Evolutionary conservation across 1,140 invertebrate species (phyloP), one percentile per base, ranked within the genome.

Genomic region (Tetranychus urticae): DNA sequence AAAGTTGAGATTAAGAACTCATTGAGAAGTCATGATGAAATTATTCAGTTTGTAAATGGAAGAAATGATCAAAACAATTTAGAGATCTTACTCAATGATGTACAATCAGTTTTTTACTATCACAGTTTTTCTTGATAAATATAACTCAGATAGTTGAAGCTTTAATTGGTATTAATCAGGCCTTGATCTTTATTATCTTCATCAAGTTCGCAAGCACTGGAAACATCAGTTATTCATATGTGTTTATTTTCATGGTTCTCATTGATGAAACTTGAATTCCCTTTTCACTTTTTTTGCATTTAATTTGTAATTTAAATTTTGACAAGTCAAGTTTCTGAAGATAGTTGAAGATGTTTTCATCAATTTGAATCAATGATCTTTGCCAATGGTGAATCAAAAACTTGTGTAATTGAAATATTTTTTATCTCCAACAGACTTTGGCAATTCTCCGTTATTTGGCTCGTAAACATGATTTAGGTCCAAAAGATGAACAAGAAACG

Each of bases 361-460:
- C 23, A 23, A 23, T 23, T 23, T 23, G 23, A 23, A 23, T 14
- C 7, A 47, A 3, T n/a, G n/a, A n/a, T n/a, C n/a, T n/a, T n/a
- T n/a, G n/a, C 23, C 2, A 6, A 47, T 14, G 12, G 2, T 14
- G 23, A 12, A 6, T 14, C 7, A 47, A 3, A 8, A 14, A 14
- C 2, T 14, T n/a, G 2, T 47, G 8, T 10, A 6, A 42, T 42
- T 42, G 39, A 33, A 52, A 7, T 23, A 23, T n/a, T 50, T n/a
- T 10, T 10, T n/a, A 6, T 0, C 1, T 23, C 0, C 23, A 23
- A 23, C 23, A 50, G 50, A 52, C 50, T 52, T 7, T 52, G 50
- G 73, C 77, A 7, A 79, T 79, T 62, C 58, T 77, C n/a, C 69
- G 73, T 12, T 73, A 78, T 66, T 68, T 79, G 58, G 77, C 71